These are phyloP conservation scores for Nemotelus nigrinus DNA, from an alignment of 2,888 invertebrate genomes.

Conservation along the genomic window DNA sequence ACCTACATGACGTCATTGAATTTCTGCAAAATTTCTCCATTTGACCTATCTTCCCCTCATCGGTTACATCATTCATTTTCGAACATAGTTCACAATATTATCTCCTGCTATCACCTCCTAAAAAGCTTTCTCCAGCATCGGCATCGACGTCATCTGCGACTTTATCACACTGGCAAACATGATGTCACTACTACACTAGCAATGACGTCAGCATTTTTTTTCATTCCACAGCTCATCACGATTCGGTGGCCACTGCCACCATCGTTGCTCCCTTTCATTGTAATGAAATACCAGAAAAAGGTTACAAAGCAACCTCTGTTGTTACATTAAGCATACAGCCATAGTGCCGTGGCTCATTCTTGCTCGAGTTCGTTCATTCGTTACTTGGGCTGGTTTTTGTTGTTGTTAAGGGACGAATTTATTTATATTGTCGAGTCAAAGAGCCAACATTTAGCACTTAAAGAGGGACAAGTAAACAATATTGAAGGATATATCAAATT, in stretches of 20 bases:
- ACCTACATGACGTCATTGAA: too few species aligned
- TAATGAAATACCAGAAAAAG: neutral
- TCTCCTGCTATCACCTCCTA: too few species aligned
- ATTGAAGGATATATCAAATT: constrained; percentile 38
- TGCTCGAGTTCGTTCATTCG: neutral
- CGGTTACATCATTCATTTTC: too few species aligned
- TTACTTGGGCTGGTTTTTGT: neutral
- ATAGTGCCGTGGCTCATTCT: neutral
- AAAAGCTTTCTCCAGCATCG: too few species aligned
- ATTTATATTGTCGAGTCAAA: constrained; percentile 35
- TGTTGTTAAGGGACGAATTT: neutral
- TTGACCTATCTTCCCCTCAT: too few species aligned
- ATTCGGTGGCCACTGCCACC: neutral
- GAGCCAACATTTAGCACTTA: constrained; percentile 31
- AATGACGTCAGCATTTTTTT: constrained; percentile 5
- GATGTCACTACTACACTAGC: neutral
- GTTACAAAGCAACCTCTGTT: neutral
- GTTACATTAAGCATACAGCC: constrained; percentile 9
- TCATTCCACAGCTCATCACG: neutral
- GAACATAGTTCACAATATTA: too few species aligned
- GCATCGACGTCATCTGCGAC: too few species aligned
- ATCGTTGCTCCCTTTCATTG: neutral
- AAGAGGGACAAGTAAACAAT: constrained; percentile 16
- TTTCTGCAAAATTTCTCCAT: too few species aligned
- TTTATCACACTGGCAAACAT: neutral